Evolutionary conservation across 1,140 invertebrate species (phyloP).

Genomic region (Penaeus chinensis): DNA sequence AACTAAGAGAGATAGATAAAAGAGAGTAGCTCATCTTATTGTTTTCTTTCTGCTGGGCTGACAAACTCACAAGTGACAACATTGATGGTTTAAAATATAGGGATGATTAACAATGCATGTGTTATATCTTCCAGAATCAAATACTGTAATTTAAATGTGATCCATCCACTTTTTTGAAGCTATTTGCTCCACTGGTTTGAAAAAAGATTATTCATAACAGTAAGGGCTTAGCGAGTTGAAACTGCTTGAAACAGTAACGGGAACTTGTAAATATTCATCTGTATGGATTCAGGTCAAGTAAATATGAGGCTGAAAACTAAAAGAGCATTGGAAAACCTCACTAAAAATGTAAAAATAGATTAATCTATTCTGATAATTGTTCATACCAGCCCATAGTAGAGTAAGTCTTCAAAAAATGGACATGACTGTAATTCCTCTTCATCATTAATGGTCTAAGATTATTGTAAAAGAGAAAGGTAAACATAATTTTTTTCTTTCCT

Average conservation of each 20-base stretch:
- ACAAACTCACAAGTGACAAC: slow-evolving; percentile 30
- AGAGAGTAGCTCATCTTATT: not conserved
- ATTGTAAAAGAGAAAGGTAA: no score
- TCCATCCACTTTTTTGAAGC: slow-evolving; percentile 40
- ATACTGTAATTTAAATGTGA: slow-evolving; percentile 46
- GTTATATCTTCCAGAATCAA: slow-evolving; percentile 42
- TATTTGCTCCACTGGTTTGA: slow-evolving; percentile 29
- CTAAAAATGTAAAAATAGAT: slow-evolving; percentile 15
- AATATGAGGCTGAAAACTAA: slow-evolving; percentile 26
- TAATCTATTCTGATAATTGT: not conserved
- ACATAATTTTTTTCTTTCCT: no score
- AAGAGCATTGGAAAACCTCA: slow-evolving; percentile 42
- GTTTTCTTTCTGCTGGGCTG: slow-evolving; percentile 8
- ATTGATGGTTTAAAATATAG: slow-evolving; percentile 31
- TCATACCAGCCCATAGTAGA: slow-evolving; percentile 35
- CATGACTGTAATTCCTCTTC: not conserved
- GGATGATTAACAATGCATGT: slow-evolving; percentile 37
- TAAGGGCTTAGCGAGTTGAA: slow-evolving; percentile 29
- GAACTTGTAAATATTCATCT: slow-evolving; percentile 40
- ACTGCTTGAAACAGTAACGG: slow-evolving; percentile 26
- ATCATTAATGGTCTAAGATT: not conserved
- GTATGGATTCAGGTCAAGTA: slow-evolving; percentile 38
- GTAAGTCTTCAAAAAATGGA: slow-evolving; percentile 39
- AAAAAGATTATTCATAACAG: slow-evolving; percentile 18
- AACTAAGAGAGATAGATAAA: not conserved